Evolutionary conservation across 37 sponge, comb jelly and placozoan genomes (phyloP), one percentile per base, ranked within the genome.

Genomic region (Petrosia ficiformis): DNA sequence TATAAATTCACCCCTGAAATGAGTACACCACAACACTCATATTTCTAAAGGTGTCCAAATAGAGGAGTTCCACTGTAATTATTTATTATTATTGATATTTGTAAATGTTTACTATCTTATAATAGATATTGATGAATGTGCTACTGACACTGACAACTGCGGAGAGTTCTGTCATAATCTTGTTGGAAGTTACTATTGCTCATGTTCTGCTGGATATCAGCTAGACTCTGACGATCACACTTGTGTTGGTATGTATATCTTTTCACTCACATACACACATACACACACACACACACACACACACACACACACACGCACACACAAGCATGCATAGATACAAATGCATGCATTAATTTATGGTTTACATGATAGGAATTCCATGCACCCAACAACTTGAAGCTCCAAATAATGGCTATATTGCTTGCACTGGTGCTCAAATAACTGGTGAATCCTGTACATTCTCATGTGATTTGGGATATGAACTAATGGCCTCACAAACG

Each of bases 51-150:
- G n/a, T n/a, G n/a, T n/a, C n/a, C n/a, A n/a, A n/a, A n/a, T n/a
- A n/a, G n/a, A n/a, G n/a, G n/a, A n/a, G n/a, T n/a, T n/a, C n/a
- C n/a, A n/a, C n/a, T 48, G 54, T 48, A 48, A 19, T 14, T 48
- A 19, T 48, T 48, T 19, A 8, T 48, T 48, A 48, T 48, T 48
- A 19, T 19, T 19, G 8, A 48, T 19, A 48, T 48, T 48, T 14
- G 54, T 48, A 8, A 48, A 26, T 61, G 26, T 61, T 11, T 26
- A n/a, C n/a, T n/a, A n/a, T n/a, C n/a, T n/a, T n/a, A n/a, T n/a
- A n/a, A n/a, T n/a, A 71, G 72, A 71, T 71, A 44, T 71, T 4
- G 25, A 71, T 71, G 72, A 71, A 26, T 71, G 72, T 71, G 29
- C 52, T 14, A 39, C 48, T 71, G 19, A 71, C 25, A 71, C 31